These are phyloP conservation scores for Lates japonicus DNA, from an alignment of 2,797 vertebrate genomes.

Conservation along the genomic window DNA sequence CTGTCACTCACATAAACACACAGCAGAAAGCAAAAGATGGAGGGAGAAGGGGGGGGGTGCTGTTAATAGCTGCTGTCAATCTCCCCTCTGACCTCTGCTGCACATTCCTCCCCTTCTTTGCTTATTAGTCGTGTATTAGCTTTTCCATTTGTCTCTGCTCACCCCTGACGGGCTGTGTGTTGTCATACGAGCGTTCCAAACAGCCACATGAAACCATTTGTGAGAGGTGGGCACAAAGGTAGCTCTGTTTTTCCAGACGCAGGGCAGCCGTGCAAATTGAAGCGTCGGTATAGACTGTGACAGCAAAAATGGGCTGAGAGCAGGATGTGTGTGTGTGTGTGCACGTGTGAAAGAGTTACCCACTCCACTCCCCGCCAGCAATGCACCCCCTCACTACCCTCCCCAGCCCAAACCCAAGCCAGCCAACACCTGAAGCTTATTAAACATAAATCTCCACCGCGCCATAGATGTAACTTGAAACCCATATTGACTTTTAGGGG, in stretches of 20 bases:
- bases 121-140: slow-evolving; percentile 82
- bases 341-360: slow-evolving; percentile 51
- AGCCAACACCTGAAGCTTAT: slow-evolving; percentile 89
- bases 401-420: slow-evolving; percentile 53
- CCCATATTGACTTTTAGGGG: slow-evolving; percentile 86
- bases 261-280: slow-evolving; percentile 74
- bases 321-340: slow-evolving; percentile 26
- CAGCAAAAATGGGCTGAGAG: slow-evolving; percentile 70
- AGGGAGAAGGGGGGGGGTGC: slow-evolving; percentile 9
- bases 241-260: slow-evolving; percentile 81
- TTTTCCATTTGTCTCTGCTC: slow-evolving; percentile 79
- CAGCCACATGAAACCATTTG: slow-evolving; percentile 56
- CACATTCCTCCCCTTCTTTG: slow-evolving; percentile 75
- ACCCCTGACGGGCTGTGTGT: slow-evolving; percentile 69
- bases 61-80: slow-evolving; percentile 78
- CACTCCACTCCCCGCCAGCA: slow-evolving; percentile 36
- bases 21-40: slow-evolving; percentile 54
- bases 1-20: slow-evolving; percentile 60
- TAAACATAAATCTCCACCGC: slow-evolving; percentile 86
- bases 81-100: slow-evolving; percentile 66
- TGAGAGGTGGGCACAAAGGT: slow-evolving; percentile 80
- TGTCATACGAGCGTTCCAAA: slow-evolving; percentile 52
- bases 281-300: slow-evolving; percentile 73
- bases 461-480: slow-evolving; percentile 83
- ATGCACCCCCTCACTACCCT: slow-evolving; percentile 14